A percentile compares a stretch with the other conserved stretches of the same genome.
Conservation (phyloP, 2,888 invertebrate species). For the Carcina quercana region DNA sequence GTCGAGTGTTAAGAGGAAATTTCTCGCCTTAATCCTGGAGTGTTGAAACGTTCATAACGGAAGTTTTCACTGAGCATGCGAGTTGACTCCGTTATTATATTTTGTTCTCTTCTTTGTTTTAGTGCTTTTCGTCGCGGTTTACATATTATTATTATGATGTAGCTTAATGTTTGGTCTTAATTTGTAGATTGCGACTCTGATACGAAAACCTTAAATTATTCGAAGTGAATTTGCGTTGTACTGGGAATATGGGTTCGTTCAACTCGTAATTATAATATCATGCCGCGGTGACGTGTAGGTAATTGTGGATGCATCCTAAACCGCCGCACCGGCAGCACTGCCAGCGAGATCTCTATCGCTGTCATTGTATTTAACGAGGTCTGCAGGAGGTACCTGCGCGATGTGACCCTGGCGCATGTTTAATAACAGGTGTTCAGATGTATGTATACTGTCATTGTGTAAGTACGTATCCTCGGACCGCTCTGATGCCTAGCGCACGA, state of each 20-base stretch:
- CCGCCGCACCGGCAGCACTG: too few species aligned
- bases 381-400: slow-evolving; percentile 40
- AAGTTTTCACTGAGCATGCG: slow-evolving; percentile 27
- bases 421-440: slow-evolving; percentile 73
- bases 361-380: slow-evolving; percentile 64
- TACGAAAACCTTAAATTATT: slow-evolving; percentile 24
- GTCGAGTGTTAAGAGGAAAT: slow-evolving; percentile 35
- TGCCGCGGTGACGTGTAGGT: slow-evolving; percentile 37
- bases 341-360: slow-evolving; percentile 60
- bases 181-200: slow-evolving; percentile 24
- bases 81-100: slow-evolving; percentile 28
- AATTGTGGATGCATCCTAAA: slow-evolving; percentile 58
- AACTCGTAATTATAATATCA: slow-evolving; percentile 46
- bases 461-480: slow-evolving; percentile 43
- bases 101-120: slow-evolving; percentile 27
- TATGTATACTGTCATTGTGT: slow-evolving; percentile 66
- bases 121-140: slow-evolving; percentile 26
- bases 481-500: slow-evolving; percentile 67
- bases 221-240: slow-evolving; percentile 20
- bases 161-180: slow-evolving; percentile 19
- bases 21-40: slow-evolving; percentile 34
- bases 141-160: slow-evolving; percentile 19
- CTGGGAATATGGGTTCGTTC: slow-evolving; percentile 35
- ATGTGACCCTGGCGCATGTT: slow-evolving; percentile 62
- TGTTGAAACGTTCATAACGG: slow-evolving; percentile 35